Evolutionary conservation across 2,888 invertebrate species (phyloP).

Genomic region (Ophion ventricosus): DNA sequence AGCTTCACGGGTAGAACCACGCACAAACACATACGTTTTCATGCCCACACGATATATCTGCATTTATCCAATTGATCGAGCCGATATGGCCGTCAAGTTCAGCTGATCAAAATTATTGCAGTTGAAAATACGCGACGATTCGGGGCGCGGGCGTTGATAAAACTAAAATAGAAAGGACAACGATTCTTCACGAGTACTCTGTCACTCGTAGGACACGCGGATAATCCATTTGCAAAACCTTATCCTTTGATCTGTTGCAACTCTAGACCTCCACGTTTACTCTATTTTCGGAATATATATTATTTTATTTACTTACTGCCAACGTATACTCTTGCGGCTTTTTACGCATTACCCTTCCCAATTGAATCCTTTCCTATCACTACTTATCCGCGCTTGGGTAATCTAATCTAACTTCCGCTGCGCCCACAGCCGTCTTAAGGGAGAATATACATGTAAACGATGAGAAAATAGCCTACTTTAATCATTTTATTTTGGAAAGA

Average conservation of each 20-base stretch:
- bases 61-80: constrained; percentile 19
- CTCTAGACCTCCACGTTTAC: neutral
- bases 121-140: neutral
- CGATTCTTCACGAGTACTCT: neutral
- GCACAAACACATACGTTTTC: neutral
- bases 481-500: no score
- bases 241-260: no score
- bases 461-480: no score
- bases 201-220: neutral
- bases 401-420: no score
- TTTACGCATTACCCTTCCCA: no score
- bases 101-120: neutral
- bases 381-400: no score
- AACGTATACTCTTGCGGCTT: no score
- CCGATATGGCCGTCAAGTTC: constrained; percentile 6
- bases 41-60: neutral
- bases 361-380: no score
- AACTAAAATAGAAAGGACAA: neutral
- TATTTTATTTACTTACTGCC: no score
- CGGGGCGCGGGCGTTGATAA: neutral
- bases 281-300: no score
- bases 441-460: no score
- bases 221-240: neutral
- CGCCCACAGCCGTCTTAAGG: no score
- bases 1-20: neutral